These are phyloP conservation scores for Heliconius sara DNA, from an alignment of 2,888 invertebrate genomes.

Conservation along the genomic window DNA sequence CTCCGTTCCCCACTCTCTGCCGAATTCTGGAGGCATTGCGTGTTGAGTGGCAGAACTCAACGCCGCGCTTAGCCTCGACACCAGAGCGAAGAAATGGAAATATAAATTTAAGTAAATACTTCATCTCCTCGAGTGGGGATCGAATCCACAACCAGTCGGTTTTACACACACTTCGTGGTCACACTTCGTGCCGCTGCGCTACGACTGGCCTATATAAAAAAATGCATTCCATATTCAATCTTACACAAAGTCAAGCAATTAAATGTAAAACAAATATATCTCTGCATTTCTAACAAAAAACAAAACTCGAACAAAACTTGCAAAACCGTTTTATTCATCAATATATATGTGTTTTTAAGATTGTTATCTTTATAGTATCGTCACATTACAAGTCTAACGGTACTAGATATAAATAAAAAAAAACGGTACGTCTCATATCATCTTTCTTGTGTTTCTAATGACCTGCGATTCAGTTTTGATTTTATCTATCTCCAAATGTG, in stretches of 20 bases:
- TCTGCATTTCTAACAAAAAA: not conserved
- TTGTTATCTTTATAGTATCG: constrained; percentile 14
- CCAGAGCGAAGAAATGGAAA: too few relatives aligned
- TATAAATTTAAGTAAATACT: too few relatives aligned
- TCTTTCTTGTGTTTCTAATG: constrained; percentile 40
- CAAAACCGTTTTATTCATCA: constrained; percentile 17
- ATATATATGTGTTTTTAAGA: not conserved
- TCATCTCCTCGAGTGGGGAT: too few relatives aligned
- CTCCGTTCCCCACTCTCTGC: too few relatives aligned
- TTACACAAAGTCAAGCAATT: not conserved
- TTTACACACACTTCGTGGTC: too few relatives aligned
- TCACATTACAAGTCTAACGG: constrained; percentile 43
- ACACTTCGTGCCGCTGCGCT: too few relatives aligned
- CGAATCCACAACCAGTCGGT: too few relatives aligned
- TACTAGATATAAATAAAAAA: constrained; percentile 39
- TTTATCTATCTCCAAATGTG: constrained; percentile 12
- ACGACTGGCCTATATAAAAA: not conserved
- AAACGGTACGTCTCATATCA: constrained; percentile 41
- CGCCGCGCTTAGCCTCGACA: too few relatives aligned
- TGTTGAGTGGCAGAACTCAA: too few relatives aligned
- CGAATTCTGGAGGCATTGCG: too few relatives aligned
- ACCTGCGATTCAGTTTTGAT: not conserved
- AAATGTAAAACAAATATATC: not conserved
- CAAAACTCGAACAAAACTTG: not conserved
- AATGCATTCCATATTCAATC: not conserved